phyloP scores from a whole-genome alignment of 1,140 invertebrate species.

The Macrobrachium rosenbergii region DNA sequence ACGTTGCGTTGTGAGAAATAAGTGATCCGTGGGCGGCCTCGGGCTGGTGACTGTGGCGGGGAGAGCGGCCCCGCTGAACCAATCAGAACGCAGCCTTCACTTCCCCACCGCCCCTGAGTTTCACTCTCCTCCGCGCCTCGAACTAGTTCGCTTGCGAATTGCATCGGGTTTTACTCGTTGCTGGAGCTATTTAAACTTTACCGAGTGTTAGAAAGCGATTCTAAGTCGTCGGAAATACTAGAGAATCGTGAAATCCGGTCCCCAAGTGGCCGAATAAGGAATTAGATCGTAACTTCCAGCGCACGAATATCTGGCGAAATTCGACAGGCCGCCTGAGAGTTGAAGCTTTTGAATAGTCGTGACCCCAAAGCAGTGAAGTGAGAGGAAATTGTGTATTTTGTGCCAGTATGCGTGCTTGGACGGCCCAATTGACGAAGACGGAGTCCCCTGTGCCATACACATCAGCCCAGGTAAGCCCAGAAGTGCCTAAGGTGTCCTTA shows the following conservation, averaged over 20 bases:
- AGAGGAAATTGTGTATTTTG: conserved; percentile 5
- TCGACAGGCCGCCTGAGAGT: conserved; percentile 36
- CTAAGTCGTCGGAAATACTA: no score
- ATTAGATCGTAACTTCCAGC: conserved; percentile 5
- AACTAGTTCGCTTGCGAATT: conserved; percentile 29
- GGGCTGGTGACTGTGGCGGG: conserved; percentile 23
- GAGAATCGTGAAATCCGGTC: no score
- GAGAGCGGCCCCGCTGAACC: conserved; percentile 10
- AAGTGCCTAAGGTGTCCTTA: neutral
- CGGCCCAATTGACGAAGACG: conserved; percentile 46
- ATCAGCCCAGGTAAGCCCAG: conserved; percentile 28
- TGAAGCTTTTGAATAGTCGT: conserved; percentile 47
- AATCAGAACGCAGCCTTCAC: conserved; percentile 42
- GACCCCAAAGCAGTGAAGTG: conserved; percentile 21
- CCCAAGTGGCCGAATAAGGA: neutral
- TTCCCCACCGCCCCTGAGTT: conserved; percentile 29
- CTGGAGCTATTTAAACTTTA: no score
- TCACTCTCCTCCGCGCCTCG: neutral
- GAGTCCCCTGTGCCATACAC: conserved; percentile 41
- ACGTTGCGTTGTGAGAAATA: conserved; percentile 5
- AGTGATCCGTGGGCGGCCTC: conserved; percentile 51
- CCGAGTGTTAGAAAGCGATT: no score
- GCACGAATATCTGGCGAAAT: conserved; percentile 56
- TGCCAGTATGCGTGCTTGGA: conserved; percentile 25
- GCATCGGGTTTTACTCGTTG: neutral